Percentiles rank a stretch among this genome's conserved stretches.
These are phyloP conservation scores for Himalopsyche kuldschensis DNA, from an alignment of 2,888 invertebrate species.

Conservation along the genomic window DNA sequence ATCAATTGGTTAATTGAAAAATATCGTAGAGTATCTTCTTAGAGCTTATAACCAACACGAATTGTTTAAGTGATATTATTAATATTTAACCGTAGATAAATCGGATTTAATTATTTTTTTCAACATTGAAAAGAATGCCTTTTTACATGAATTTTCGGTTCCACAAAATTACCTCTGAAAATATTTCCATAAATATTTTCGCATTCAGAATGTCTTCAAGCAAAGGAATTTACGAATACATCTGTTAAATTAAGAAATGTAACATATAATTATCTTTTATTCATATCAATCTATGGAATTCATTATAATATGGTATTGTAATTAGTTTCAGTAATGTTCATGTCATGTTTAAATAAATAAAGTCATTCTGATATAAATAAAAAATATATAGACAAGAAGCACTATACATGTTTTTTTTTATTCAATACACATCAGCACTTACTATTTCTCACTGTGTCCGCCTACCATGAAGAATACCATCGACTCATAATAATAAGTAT, in stretches of 20 bases:
- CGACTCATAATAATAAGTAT: too few relatives aligned
- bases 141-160: background rate
- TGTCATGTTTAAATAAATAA: slow-evolving; percentile 38
- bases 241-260: slow-evolving; percentile 31
- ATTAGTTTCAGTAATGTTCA: slow-evolving; percentile 39
- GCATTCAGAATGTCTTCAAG: slow-evolving; percentile 11
- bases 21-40: slow-evolving; percentile 24
- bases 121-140: slow-evolving; percentile 5
- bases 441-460: too few relatives aligned
- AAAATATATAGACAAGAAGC: slow-evolving; percentile 33
- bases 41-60: slow-evolving; percentile 31
- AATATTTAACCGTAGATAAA: background rate
- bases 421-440: too few relatives aligned
- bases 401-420: slow-evolving; percentile 15
- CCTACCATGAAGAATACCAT: too few relatives aligned
- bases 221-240: slow-evolving; percentile 18
- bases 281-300: slow-evolving; percentile 37
- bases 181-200: background rate
- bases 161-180: slow-evolving; percentile 6
- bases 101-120: background rate
- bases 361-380: slow-evolving; percentile 37
- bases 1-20: slow-evolving; percentile 8
- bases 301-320: slow-evolving; percentile 38
- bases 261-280: slow-evolving; percentile 32
- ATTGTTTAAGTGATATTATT: slow-evolving; percentile 3